Base-by-base conservation (phyloP, 1,140 invertebrate species). In the Diprion similis region DNA sequence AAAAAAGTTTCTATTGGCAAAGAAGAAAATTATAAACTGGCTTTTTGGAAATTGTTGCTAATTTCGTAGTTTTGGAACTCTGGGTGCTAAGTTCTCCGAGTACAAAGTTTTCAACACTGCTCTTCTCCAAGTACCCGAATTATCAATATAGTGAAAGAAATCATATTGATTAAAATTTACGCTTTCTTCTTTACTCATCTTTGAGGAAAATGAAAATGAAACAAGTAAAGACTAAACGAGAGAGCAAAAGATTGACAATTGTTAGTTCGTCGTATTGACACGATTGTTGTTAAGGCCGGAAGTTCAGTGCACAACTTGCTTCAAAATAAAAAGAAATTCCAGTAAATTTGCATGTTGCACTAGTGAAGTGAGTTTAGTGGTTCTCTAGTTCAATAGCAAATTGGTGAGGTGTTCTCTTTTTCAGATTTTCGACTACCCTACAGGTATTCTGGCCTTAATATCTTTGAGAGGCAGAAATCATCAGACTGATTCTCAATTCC, bases 341-440 rank as follows among this genome's bases (percentile, higher is more conserved):
- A 37, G 24, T 3, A 37, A 37, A 37, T 37, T 59, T 59, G 51
- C 51, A 59, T 59, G 51, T 17, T 59, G 51, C 51, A 17, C n/a
- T 59, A 59, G 51, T 59, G 51, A 59, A 59, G 51, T 59, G 51
- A 59, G 51, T 59, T 59, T 59, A 59, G 51, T 59, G 51, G 51
- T 59, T 59, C 51, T 59, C 51, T 59, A 17, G 51, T 59, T 59
- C 51, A 59, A 59, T 59, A 15, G 51, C 51, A 17, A 59, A 9
- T 15, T 59, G 51, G 51, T 59, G 51, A 59, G 51, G 51, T 59
- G 51, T 59, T 59, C 51, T 17, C 51, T 59, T 37, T 59, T 59
- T 59, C 51, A 59, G 51, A 59, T 59, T 15, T 59, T 59, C 9
- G 51, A 59, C n/a, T 9, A 6, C 24, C 9, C 9, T 59, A 6